Evolutionary conservation across 2,888 invertebrate genomes (phyloP).

Genomic region (Mythimna ferrago): DNA sequence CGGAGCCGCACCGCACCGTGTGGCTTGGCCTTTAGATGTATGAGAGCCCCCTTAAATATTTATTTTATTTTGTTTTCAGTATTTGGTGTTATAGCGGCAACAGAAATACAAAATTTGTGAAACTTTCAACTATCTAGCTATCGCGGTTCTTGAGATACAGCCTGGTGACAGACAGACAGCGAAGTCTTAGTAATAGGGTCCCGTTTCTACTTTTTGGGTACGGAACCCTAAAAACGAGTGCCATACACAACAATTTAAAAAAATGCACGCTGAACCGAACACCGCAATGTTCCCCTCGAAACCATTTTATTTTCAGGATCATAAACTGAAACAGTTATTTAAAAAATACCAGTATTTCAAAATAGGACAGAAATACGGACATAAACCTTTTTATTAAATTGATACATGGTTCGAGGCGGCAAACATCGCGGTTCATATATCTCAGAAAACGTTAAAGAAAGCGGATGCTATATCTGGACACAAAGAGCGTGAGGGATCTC

Average conservation of each 20-base stretch:
- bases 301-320: constrained; percentile 13
- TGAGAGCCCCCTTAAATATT: no score
- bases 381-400: constrained; percentile 54
- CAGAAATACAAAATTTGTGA: no score
- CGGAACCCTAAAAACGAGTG: no score
- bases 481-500: constrained; percentile 53
- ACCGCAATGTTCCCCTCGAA: background rate
- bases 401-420: constrained; percentile 49
- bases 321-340: background rate
- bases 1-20: no score
- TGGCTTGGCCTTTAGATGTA: no score
- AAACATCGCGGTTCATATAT: constrained; percentile 48
- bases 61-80: no score
- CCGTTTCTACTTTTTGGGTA: no score
- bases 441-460: constrained; percentile 46
- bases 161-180: no score
- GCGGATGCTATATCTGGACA: constrained; percentile 58
- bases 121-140: no score
- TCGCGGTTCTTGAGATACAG: no score
- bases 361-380: constrained; percentile 23
- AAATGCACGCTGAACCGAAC: constrained; percentile 3
- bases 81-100: no score
- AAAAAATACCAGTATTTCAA: constrained; percentile 32
- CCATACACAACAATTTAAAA: constrained; percentile 1
- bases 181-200: no score